phyloP scores from a whole-genome alignment of 2,797 vertebrate genomes.

The Anguilla marmorata region DNA sequence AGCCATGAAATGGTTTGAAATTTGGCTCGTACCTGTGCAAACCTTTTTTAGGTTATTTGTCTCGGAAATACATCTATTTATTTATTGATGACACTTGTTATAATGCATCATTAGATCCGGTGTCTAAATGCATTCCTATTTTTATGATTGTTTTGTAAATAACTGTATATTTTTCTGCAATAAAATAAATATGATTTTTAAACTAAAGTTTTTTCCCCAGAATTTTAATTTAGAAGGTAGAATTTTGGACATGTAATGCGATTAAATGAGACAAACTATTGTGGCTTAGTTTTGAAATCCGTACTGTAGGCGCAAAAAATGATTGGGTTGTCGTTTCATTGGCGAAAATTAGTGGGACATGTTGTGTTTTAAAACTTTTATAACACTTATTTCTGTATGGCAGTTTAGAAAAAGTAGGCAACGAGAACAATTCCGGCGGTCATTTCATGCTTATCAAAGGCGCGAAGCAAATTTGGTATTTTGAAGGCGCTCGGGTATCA shows the following conservation, averaged over 20 bases:
- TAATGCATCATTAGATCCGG: constrained; percentile 86
- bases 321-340: background rate
- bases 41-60: constrained; percentile 68
- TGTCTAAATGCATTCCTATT: constrained; percentile 96
- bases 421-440: background rate
- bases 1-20: constrained; percentile 64
- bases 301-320: background rate
- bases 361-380: background rate
- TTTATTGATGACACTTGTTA: constrained; percentile 94
- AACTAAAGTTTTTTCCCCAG: constrained; percentile 29
- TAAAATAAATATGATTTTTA: constrained; percentile 85
- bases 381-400: background rate
- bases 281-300: background rate
- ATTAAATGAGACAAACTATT: background rate
- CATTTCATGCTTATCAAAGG: background rate
- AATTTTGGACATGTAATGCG: constrained; percentile 7
- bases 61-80: constrained; percentile 94
- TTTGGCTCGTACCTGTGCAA: constrained; percentile 81
- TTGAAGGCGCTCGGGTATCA: background rate
- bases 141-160: constrained; percentile 97
- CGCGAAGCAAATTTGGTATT: constrained; percentile 3
- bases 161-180: constrained; percentile 97
- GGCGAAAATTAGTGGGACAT: background rate
- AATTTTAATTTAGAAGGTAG: background rate
- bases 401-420: background rate